These are phyloP conservation scores for Temnothorax curvispinosus DNA, from an alignment of 1,140 invertebrate species.

Conservation along the genomic window DNA sequence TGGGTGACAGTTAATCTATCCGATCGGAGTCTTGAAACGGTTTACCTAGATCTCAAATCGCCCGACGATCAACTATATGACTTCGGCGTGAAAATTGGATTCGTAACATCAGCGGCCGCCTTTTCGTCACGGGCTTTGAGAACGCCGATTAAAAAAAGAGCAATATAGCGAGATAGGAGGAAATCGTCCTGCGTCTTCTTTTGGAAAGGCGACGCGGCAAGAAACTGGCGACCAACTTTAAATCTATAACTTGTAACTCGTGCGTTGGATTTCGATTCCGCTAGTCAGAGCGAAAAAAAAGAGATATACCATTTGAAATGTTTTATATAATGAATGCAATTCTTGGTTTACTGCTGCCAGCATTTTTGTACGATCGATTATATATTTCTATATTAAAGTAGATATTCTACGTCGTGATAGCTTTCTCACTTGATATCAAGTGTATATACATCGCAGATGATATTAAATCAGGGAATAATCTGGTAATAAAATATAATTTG, in stretches of 20 bases:
- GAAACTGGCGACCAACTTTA: conserved; percentile 76
- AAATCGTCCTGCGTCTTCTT: conserved; percentile 53
- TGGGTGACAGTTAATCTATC: conserved; percentile 48
- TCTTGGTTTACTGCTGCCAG: neutral
- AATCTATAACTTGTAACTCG: conserved; percentile 79
- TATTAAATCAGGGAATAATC: neutral
- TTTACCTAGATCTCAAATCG: conserved; percentile 46
- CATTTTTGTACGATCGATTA: neutral
- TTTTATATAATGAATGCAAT: neutral
- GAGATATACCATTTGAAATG: neutral
- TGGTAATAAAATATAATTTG: neutral
- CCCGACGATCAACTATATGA: conserved; percentile 53
- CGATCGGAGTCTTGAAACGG: conserved; percentile 8
- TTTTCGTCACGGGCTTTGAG: conserved; percentile 57
- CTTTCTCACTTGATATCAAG: neutral
- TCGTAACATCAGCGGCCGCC: conserved; percentile 54
- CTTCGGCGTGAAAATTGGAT: conserved; percentile 57
- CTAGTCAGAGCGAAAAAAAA: neutral
- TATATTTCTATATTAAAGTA: conserved; percentile 2
- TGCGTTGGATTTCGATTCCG: conserved; percentile 68
- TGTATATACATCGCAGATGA: neutral
- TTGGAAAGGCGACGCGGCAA: conserved; percentile 65
- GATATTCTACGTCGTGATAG: neutral
- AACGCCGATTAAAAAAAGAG: conserved; percentile 36
- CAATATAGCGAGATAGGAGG: conserved; percentile 38